Conservation (phyloP, 2,888 invertebrate genomes). For the Campoletis raptor region DNA sequence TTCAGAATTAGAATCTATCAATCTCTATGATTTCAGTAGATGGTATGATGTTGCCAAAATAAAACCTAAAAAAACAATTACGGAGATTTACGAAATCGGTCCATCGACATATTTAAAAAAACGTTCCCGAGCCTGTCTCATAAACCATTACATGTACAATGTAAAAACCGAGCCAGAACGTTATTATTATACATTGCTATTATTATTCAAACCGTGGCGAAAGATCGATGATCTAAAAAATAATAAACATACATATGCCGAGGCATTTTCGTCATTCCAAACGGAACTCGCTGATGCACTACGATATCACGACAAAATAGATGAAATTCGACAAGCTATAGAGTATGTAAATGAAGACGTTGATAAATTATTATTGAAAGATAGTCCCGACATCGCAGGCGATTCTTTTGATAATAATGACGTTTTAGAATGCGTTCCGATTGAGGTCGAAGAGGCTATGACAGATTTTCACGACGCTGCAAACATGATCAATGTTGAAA, state of each 20-base stretch:
- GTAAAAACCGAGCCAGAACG: constrained; percentile 67
- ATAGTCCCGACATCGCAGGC: constrained; percentile 63
- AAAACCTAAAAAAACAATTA: not conserved
- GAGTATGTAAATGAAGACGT: constrained; percentile 61
- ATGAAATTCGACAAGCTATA: constrained; percentile 51
- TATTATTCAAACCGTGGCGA: constrained; percentile 73
- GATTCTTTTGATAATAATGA: constrained; percentile 65
- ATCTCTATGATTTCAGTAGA: constrained; percentile 20
- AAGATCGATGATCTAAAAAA: constrained; percentile 62
- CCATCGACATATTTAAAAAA: constrained; percentile 62
- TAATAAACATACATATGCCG: constrained; percentile 54
- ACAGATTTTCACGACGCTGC: constrained; percentile 52
- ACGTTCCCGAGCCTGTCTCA: constrained; percentile 66
- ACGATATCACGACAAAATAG: constrained; percentile 59
- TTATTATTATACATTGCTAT: constrained; percentile 71
- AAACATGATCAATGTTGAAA: constrained; percentile 47
- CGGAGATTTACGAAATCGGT: constrained; percentile 9
- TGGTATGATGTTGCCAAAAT: constrained; percentile 10
- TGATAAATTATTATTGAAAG: constrained; percentile 64
- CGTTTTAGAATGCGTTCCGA: constrained; percentile 61
- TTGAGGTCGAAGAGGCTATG: constrained; percentile 1
- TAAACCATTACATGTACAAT: constrained; percentile 73
- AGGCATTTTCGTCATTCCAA: constrained; percentile 63
- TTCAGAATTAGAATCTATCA: constrained; percentile 42
- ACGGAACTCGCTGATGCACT: constrained; percentile 63